phyloP scores from a whole-genome alignment of 2,888 invertebrate genomes.

The Bombyx huttoni region DNA sequence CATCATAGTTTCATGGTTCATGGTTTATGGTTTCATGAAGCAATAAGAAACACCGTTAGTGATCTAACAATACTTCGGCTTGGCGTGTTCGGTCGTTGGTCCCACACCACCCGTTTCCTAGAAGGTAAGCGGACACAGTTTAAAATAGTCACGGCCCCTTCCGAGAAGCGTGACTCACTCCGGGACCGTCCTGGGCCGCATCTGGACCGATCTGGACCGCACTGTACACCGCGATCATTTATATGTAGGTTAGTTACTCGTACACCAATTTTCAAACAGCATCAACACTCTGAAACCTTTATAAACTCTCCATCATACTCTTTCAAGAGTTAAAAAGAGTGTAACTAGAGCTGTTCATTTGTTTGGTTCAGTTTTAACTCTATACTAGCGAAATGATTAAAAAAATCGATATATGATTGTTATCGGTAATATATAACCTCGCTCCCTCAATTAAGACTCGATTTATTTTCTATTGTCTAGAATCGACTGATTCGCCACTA shows the following conservation, averaged over 20 bases:
- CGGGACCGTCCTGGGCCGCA: slow-evolving; percentile 57
- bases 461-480: no score
- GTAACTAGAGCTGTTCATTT: no score
- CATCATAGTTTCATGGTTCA: not conserved
- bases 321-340: no score
- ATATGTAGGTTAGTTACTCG: slow-evolving; percentile 8
- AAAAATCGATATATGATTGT: no score
- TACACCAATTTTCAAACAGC: not conserved
- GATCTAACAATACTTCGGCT: slow-evolving; percentile 65
- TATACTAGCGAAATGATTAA: no score
- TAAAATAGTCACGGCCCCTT: slow-evolving; percentile 67
- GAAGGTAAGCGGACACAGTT: slow-evolving; percentile 71
- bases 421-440: no score
- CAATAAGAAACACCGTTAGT: slow-evolving; percentile 48
- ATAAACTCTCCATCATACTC: no score
- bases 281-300: no score
- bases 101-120: slow-evolving; percentile 58
- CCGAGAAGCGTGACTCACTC: slow-evolving; percentile 59
- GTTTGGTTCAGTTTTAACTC: no score
- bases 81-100: slow-evolving; percentile 65
- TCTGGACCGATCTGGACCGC: slow-evolving; percentile 62
- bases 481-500: no score
- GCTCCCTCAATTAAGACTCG: no score
- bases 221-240: slow-evolving; percentile 21
- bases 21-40: slow-evolving; percentile 18